phyloP scores from a whole-genome alignment of 2,888 invertebrate species.

The Diloba caeruleocephala region DNA sequence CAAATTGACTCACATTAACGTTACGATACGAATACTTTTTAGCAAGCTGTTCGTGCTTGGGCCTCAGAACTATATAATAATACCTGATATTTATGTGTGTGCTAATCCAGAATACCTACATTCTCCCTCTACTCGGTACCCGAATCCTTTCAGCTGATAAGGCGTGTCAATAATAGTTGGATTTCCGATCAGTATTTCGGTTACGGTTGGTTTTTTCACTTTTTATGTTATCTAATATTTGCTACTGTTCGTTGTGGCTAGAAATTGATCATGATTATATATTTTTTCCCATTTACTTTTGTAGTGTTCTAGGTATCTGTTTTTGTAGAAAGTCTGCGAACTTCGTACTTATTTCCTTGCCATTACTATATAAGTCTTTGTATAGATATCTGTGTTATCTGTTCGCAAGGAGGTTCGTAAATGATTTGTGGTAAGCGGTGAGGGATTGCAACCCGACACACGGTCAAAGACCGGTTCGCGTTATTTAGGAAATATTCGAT shows the following conservation, averaged over 20 bases:
- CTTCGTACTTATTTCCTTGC: conserved; percentile 15
- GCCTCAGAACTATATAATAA: too few species aligned
- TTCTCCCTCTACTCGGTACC: neutral
- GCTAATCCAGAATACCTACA: neutral
- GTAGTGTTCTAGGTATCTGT: conserved; percentile 11
- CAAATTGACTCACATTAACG: too few species aligned
- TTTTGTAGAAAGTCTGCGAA: conserved; percentile 20
- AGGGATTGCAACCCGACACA: conserved; percentile 70
- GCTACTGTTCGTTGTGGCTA: neutral
- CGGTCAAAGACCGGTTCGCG: conserved; percentile 86
- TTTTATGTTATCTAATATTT: too few species aligned
- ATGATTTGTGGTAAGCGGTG: conserved; percentile 73
- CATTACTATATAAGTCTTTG: conserved; percentile 7
- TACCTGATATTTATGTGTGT: too few species aligned
- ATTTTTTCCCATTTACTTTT: too few species aligned
- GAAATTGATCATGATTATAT: neutral
- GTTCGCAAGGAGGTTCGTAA: conserved; percentile 63
- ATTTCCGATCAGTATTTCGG: neutral
- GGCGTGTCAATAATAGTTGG: neutral
- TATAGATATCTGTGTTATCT: conserved; percentile 6
- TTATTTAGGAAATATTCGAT: conserved; percentile 81
- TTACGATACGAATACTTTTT: too few species aligned
- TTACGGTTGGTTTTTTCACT: too few species aligned
- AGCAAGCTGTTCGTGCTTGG: too few species aligned
- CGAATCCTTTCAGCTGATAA: neutral